These are phyloP conservation scores for Lonchura striata DNA, from an alignment of 2,113 vertebrate genomes.

Conservation along the genomic window DNA sequence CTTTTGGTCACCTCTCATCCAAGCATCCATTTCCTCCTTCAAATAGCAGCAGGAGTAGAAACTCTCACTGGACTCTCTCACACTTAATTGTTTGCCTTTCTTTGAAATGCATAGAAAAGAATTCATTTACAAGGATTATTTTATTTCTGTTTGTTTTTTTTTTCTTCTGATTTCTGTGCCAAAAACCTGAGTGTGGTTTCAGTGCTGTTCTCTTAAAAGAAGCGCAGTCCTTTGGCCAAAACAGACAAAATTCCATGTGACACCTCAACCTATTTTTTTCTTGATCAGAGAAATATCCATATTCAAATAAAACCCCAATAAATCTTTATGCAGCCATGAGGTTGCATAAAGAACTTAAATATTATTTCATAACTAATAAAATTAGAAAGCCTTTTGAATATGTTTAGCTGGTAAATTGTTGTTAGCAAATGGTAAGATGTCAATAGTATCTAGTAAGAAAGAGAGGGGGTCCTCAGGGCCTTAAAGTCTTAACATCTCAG, in stretches of 20 bases:
- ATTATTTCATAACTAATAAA: not conserved
- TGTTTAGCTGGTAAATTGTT: not conserved
- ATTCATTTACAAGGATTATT: not conserved
- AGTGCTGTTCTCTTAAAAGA: not conserved
- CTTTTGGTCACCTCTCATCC: not conserved
- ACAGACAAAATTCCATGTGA: not conserved
- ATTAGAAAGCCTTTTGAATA: not conserved
- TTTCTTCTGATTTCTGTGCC: not conserved
- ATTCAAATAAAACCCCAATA: not conserved
- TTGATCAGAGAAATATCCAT: not conserved
- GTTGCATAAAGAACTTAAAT: not conserved
- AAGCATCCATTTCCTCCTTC: not conserved
- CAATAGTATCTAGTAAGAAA: not conserved
- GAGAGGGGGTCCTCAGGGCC: rapidly evolving
- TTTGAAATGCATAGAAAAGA: not conserved
- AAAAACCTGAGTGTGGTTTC: not conserved
- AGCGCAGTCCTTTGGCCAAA: not conserved
- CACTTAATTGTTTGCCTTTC: not conserved
- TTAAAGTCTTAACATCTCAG: not conserved
- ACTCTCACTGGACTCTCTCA: not conserved
- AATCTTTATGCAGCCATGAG: not conserved
- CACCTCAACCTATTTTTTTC: not conserved
- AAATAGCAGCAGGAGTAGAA: not conserved
- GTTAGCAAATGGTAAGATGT: not conserved
- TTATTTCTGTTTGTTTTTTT: not conserved